Evolutionary conservation across 2,888 invertebrate genomes (phyloP).

Genomic region (Synanthedon tipuliformis): DNA sequence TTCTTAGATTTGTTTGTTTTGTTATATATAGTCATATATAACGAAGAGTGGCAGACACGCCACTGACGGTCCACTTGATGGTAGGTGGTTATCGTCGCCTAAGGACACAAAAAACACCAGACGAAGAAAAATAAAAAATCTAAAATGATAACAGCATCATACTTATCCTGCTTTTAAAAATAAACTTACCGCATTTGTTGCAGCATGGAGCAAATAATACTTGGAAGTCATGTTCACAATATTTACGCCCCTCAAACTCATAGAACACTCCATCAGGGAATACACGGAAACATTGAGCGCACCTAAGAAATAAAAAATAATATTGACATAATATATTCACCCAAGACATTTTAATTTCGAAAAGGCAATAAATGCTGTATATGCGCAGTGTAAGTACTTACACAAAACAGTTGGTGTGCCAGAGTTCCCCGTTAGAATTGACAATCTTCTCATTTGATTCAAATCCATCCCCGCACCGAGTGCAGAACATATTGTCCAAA

Average conservation of each 20-base stretch:
- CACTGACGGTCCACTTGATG: too few species aligned
- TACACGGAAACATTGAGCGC: constrained; percentile 98
- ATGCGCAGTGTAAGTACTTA: constrained; percentile 62
- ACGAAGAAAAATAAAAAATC: too few species aligned
- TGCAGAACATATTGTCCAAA: constrained; percentile 92
- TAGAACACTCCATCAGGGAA: constrained; percentile 98
- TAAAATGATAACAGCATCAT: too few species aligned
- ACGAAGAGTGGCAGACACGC: too few species aligned
- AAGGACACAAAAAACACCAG: too few species aligned
- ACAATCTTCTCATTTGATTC: constrained; percentile 98
- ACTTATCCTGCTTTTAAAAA: too few species aligned
- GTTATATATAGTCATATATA: too few species aligned
- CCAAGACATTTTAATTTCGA: too few species aligned
- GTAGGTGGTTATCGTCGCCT: too few species aligned
- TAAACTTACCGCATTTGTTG: constrained; percentile 76
- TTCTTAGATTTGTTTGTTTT: too few species aligned
- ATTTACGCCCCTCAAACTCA: constrained; percentile 98
- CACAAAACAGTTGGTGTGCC: constrained; percentile 99
- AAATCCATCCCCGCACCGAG: constrained; percentile 96
- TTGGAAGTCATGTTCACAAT: constrained; percentile 99
- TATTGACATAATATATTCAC: constrained; percentile 5
- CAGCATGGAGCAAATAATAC: constrained; percentile 95
- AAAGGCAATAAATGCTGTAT: too few species aligned
- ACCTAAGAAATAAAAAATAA: constrained; percentile 64
- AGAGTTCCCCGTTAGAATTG: constrained; percentile 97